Percentiles rank a stretch among this genome's conserved stretches.
These are phyloP conservation scores for Nothoprocta perdicaria DNA, from an alignment of 2,113 vertebrate genomes.

Conservation along the genomic window DNA sequence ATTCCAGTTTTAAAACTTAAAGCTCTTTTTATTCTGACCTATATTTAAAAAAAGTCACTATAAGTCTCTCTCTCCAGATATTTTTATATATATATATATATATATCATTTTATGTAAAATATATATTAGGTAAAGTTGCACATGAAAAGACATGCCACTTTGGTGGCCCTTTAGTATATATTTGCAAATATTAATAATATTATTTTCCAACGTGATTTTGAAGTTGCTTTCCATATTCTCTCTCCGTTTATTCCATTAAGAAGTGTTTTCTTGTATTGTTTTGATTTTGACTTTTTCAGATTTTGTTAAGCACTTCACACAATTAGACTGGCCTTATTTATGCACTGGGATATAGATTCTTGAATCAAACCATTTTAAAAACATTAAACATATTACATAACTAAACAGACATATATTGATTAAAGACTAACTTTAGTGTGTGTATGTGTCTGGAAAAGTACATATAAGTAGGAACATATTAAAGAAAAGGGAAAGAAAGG, in stretches of 20 bases:
- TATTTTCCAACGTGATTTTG: background rate
- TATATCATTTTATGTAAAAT: too few species aligned
- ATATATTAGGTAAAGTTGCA: background rate
- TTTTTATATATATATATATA: background rate
- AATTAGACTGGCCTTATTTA: background rate
- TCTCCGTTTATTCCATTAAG: background rate
- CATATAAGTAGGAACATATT: background rate
- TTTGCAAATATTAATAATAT: background rate
- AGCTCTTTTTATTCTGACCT: conserved; percentile 53
- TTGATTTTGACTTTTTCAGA: background rate
- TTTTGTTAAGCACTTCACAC: background rate
- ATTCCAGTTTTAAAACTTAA: conserved; percentile 70
- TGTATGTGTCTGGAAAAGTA: background rate
- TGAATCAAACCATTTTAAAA: background rate
- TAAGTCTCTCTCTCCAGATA: background rate
- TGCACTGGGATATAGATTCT: background rate
- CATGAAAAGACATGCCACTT: background rate
- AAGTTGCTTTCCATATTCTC: accelerated
- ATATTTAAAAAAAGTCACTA: conserved; percentile 35
- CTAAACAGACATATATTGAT: background rate
- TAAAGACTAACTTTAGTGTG: background rate
- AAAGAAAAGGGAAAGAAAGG: background rate
- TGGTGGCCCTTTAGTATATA: background rate
- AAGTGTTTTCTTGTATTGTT: background rate
- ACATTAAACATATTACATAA: background rate